Base-by-base conservation (phyloP, 2,888 invertebrate species). In the Tridacna gigas region DNA sequence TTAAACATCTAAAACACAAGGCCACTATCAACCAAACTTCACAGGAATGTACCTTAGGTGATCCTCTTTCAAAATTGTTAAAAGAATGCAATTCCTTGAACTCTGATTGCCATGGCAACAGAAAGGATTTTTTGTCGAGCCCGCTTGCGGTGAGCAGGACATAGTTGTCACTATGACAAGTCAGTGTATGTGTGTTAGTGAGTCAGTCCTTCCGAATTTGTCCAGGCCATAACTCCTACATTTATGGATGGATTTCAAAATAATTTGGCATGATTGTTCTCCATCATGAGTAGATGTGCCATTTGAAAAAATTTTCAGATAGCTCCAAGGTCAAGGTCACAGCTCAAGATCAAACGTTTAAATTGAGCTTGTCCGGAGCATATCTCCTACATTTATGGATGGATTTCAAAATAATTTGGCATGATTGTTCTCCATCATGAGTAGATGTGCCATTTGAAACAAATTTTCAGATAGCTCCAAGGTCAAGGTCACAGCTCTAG, bases 181-280 rank as follows among this genome's bases (percentile, higher is more conserved):
- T 18, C 3, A 20, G 60, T 74, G 37, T 74, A 37, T 60, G 60
- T 56, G 26, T 7, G 66, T 66, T 66, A 61, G 61, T 73, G 73
- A 37, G 37, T 37, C 37, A 4, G 69, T 60, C 26, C 60, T 56
- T 60, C 74, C 74, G 11, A 60, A 60, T 28, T 74, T 26, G 56
- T 74, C 74, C 74, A 56, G 69, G n/a, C 69, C 45, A 45, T 69
- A 69, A 37, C 69, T 69, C 28, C n/a, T n/a, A 56, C 74, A 66
- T 9, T 66, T 66, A 26, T 66, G 11, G 18, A 66, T 66, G 66
- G 66, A 66, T 66, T 66, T 66, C 26, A 66, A 26, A 66, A 26
- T 26, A 9, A 26, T 15, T 66, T 66, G 26, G 66, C 66, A 66
- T 18, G 28, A 66, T 66, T 66, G 26, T 66, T 66, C 26, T 66